Conservation (phyloP, 2,888 invertebrate genomes). For the Disparrhopalites patrizii region DNA sequence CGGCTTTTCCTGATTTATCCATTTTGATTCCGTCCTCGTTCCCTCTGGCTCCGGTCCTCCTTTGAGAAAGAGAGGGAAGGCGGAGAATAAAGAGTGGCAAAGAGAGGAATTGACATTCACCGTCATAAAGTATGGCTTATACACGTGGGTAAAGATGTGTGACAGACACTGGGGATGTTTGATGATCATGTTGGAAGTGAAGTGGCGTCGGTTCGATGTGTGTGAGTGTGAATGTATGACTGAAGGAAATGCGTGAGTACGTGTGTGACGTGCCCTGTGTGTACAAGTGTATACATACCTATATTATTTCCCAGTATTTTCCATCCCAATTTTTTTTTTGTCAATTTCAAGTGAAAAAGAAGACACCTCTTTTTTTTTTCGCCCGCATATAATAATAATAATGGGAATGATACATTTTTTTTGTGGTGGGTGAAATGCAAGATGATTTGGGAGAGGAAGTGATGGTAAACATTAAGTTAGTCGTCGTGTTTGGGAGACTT, state of each 20-base stretch:
- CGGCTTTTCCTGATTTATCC: too few species aligned
- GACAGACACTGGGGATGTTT: background rate
- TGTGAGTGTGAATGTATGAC: background rate
- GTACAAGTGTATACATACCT: too few species aligned
- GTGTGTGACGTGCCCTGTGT: slow-evolving; percentile 3
- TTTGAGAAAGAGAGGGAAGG: too few species aligned
- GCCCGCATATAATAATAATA: background rate
- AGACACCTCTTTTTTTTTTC: background rate
- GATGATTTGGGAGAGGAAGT: background rate
- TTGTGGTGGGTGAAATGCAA: background rate
- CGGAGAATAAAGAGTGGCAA: too few species aligned
- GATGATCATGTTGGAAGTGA: background rate
- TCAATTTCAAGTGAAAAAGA: background rate
- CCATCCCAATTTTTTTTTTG: too few species aligned
- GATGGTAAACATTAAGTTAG: background rate
- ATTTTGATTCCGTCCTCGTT: too few species aligned
- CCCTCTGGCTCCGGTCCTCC: too few species aligned
- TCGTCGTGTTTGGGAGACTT: background rate
- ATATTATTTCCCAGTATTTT: slow-evolving; percentile 14
- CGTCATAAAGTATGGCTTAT: background rate
- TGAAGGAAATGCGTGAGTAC: background rate
- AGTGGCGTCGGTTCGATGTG: background rate
- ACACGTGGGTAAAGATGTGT: background rate
- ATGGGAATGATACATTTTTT: background rate
- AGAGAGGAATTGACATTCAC: background rate